These are phyloP conservation scores for Dicycla oo DNA, from an alignment of 2,888 invertebrate species.

Conservation along the genomic window DNA sequence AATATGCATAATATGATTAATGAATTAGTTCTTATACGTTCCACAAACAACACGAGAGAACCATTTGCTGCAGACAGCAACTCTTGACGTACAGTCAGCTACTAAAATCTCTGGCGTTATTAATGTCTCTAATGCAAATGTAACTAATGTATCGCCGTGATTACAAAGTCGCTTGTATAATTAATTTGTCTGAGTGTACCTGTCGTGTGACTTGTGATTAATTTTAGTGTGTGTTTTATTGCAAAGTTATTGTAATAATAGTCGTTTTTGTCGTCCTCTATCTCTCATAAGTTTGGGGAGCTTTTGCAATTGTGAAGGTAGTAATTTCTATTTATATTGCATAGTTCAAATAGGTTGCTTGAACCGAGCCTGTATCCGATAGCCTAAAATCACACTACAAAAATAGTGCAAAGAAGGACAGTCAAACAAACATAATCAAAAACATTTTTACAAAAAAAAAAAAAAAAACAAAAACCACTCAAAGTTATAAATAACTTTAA, in stretches of 20 bases:
- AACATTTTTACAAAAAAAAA: too few relatives aligned
- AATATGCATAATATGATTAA: slow-evolving; percentile 2
- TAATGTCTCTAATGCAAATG: slow-evolving; percentile 62
- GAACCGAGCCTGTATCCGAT: too few relatives aligned
- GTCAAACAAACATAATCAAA: not conserved
- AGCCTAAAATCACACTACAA: not conserved
- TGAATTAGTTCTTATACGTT: slow-evolving; percentile 16
- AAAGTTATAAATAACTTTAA: too few relatives aligned
- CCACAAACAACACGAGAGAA: slow-evolving; percentile 20
- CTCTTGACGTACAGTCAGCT: slow-evolving; percentile 43
- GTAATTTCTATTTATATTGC: not conserved
- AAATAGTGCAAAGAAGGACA: not conserved
- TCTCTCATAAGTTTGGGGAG: not conserved
- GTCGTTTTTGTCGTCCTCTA: not conserved
- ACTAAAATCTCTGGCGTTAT: slow-evolving; percentile 62
- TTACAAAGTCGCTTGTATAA: slow-evolving; percentile 71
- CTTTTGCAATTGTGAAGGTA: not conserved
- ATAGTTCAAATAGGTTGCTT: not conserved
- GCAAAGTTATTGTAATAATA: slow-evolving; percentile 32
- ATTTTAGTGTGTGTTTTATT: slow-evolving; percentile 51
- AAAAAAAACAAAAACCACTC: too few relatives aligned
- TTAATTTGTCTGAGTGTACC: slow-evolving; percentile 70
- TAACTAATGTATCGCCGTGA: slow-evolving; percentile 70
- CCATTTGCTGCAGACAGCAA: slow-evolving; percentile 39
- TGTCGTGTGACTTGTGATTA: slow-evolving; percentile 57